Conservation (phyloP, 1,140 invertebrate species). For the Cotesia chilonis region DNA sequence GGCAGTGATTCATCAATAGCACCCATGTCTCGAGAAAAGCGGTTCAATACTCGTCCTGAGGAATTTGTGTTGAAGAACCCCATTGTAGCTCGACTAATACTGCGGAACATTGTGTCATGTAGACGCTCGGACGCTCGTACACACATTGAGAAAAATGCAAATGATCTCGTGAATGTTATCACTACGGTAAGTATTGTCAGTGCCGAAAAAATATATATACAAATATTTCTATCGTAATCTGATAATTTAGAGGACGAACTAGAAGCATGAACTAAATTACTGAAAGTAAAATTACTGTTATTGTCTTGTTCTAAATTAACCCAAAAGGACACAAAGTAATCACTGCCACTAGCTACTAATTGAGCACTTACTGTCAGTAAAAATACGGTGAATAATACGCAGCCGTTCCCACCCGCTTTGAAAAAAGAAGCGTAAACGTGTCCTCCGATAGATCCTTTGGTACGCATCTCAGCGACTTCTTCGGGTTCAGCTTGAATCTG, state of each 20-base stretch:
- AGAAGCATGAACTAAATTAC: no score
- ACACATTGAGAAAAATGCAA: conserved; percentile 80
- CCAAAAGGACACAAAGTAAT: conserved; percentile 83
- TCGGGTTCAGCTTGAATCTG: conserved; percentile 47
- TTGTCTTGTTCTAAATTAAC: conserved; percentile 62
- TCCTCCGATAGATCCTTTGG: conserved; percentile 69
- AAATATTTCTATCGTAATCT: conserved; percentile 48
- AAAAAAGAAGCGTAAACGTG: not conserved
- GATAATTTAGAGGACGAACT: not conserved
- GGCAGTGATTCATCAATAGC: conserved; percentile 81
- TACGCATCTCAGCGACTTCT: conserved; percentile 43
- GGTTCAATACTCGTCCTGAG: conserved; percentile 70
- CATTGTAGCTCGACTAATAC: conserved; percentile 65
- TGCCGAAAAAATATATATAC: conserved; percentile 70
- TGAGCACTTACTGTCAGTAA: conserved; percentile 75
- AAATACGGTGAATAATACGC: conserved; percentile 68
- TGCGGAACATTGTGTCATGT: conserved; percentile 85
- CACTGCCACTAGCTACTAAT: conserved; percentile 73
- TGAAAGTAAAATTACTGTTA: not conserved
- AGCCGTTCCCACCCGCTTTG: conserved; percentile 66
- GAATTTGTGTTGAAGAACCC: conserved; percentile 90
- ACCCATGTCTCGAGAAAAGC: conserved; percentile 84
- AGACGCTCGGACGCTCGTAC: conserved; percentile 77
- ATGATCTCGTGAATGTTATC: conserved; percentile 71
- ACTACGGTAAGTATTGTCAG: conserved; percentile 69